These are phyloP conservation scores for Drosophila persimilis DNA, from an alignment of 1,140 invertebrate species.

Conservation along the genomic window DNA sequence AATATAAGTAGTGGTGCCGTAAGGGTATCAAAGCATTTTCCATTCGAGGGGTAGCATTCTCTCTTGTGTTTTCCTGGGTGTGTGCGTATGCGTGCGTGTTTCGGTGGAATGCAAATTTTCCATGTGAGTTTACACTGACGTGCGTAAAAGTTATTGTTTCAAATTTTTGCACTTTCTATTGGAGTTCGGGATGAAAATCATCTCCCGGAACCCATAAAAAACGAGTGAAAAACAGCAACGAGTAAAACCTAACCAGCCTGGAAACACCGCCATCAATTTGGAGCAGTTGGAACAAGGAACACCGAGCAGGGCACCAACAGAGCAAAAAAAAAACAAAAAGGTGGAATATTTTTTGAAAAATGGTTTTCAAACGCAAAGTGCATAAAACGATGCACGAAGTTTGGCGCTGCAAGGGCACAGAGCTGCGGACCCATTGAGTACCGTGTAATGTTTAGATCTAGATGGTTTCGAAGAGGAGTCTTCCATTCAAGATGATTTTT, in stretches of 20 bases:
- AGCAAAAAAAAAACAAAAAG: slow-evolving; percentile 5
- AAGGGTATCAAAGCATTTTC: too few species aligned
- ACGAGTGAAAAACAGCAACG: slow-evolving; percentile 16
- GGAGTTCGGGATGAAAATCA: slow-evolving; percentile 41
- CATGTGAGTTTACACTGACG: slow-evolving; percentile 71
- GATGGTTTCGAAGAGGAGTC: too few species aligned
- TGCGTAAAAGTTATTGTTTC: slow-evolving; percentile 80
- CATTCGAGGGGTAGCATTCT: background rate
- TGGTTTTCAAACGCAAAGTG: slow-evolving; percentile 26
- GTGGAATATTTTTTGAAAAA: slow-evolving; percentile 51
- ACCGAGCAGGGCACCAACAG: background rate
- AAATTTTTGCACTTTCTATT: slow-evolving; percentile 76
- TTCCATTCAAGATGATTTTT: too few species aligned
- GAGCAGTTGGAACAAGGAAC: slow-evolving; percentile 6
- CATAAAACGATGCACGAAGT: slow-evolving; percentile 6
- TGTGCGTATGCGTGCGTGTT: slow-evolving; percentile 7
- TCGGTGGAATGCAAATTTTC: slow-evolving; percentile 66
- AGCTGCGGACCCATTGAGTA: background rate
- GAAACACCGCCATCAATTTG: slow-evolving; percentile 6
- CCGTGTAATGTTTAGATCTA: background rate
- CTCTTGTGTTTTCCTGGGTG: slow-evolving; percentile 11
- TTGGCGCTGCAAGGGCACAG: background rate
- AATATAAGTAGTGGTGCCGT: too few species aligned
- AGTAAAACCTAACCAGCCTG: too few species aligned
- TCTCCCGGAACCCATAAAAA: background rate